Percentiles rank a stretch among this genome's conserved stretches.
phyloP scores from a whole-genome alignment of 2,888 invertebrate genomes.

The Alsophila aescularia region DNA sequence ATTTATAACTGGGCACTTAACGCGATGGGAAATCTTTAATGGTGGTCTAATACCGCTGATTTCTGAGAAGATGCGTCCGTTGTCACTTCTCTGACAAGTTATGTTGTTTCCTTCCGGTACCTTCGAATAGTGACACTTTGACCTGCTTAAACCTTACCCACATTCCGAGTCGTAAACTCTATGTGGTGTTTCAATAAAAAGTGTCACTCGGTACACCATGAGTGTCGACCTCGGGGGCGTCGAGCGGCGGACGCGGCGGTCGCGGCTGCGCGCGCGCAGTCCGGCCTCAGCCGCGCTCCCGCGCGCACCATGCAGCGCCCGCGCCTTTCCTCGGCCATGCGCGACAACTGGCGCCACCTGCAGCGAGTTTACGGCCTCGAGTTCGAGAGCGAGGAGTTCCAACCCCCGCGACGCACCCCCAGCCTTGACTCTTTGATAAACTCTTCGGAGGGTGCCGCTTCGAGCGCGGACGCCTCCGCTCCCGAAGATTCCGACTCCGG shows the following conservation, averaged over 20 bases:
- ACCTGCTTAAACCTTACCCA: slow-evolving; percentile 22
- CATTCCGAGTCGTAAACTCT: slow-evolving; percentile 25
- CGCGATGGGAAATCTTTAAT: slow-evolving; percentile 9
- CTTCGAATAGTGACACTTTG: slow-evolving; percentile 5
- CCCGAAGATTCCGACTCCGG: slow-evolving; percentile 87
- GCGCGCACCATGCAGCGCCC: slow-evolving; percentile 83
- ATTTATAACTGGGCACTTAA: slow-evolving; percentile 12
- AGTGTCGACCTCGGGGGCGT: slow-evolving; percentile 23
- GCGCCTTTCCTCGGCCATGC: slow-evolving; percentile 82
- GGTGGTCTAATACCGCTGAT: neutral
- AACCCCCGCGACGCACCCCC: slow-evolving; percentile 76
- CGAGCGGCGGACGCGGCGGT: slow-evolving; percentile 45
- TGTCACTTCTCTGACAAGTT: no score
- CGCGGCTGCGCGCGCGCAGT: slow-evolving; percentile 52
- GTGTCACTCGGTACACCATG: slow-evolving; percentile 24
- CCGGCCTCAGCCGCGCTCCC: slow-evolving; percentile 67
- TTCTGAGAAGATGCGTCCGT: no score
- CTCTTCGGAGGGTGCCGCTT: slow-evolving; percentile 86
- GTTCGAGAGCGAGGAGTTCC: slow-evolving; percentile 63
- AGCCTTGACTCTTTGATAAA: slow-evolving; percentile 88
- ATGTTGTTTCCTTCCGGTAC: no score
- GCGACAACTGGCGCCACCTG: slow-evolving; percentile 81
- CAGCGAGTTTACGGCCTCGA: slow-evolving; percentile 80
- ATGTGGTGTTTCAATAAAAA: slow-evolving; percentile 29
- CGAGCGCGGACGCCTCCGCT: slow-evolving; percentile 85